Percentiles rank a stretch among this genome's conserved stretches.
Conservation (phyloP, 2,888 invertebrate genomes). For the Lissocephala sabroskyi region DNA sequence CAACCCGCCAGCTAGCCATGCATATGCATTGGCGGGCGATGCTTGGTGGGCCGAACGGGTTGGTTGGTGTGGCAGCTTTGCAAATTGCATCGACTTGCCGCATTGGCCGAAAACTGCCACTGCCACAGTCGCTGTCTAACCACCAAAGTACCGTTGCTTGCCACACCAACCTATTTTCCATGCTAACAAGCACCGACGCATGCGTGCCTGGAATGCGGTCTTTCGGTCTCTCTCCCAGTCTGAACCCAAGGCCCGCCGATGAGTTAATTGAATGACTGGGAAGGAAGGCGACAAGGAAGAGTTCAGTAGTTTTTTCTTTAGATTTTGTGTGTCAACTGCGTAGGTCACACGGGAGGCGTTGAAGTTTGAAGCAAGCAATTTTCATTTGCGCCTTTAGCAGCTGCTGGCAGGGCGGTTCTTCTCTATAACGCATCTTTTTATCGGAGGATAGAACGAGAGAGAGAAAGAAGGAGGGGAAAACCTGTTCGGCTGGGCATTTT, state of each 20-base stretch:
- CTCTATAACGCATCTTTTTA: constrained; percentile 31
- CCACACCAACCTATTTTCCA: constrained; percentile 50
- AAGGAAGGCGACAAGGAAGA: constrained; percentile 11
- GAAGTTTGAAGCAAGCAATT: background rate
- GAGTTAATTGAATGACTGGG: constrained; percentile 54
- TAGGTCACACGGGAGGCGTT: background rate
- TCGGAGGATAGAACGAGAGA: no score
- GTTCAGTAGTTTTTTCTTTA: no score
- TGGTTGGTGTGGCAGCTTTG: constrained; percentile 27
- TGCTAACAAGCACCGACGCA: constrained; percentile 36
- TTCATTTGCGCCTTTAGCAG: background rate
- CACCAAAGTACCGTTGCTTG: constrained; percentile 47
- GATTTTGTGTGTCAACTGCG: background rate
- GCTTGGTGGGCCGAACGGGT: constrained; percentile 7
- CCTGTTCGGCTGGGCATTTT: constrained; percentile 34
- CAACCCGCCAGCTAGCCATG: no score
- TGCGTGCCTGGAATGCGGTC: constrained; percentile 46
- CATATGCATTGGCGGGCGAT: constrained; percentile 15
- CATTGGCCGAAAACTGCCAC: constrained; percentile 28
- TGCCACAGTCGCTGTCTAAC: constrained; percentile 15
- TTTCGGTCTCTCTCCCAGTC: constrained; percentile 7
- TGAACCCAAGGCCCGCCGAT: constrained; percentile 4
- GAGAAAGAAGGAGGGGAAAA: constrained; percentile 49
- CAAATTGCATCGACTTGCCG: constrained; percentile 38
- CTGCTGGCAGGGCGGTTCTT: no score